phyloP scores from a whole-genome alignment of 2,888 invertebrate genomes.

The Yponomeuta plumbellus region DNA sequence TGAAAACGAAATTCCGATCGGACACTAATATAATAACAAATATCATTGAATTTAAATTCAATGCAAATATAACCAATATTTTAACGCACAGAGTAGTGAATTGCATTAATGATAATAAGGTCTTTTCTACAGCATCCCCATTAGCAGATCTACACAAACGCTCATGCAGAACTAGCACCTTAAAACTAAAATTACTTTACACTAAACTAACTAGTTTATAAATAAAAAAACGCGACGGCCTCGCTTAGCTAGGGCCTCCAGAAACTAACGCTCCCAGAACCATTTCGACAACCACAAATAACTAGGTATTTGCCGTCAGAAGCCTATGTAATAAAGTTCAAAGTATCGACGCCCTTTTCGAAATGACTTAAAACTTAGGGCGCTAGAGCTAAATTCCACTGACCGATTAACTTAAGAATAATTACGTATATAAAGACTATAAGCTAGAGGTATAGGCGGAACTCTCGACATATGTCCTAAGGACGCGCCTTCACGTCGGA shows the following conservation, averaged over 20 bases:
- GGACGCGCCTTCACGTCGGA: background rate
- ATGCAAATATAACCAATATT: too few species aligned
- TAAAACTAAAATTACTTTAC: background rate
- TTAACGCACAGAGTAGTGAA: too few species aligned
- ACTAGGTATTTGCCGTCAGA: background rate
- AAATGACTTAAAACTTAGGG: background rate
- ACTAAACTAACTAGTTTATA: background rate
- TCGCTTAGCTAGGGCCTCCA: background rate
- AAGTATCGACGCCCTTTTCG: background rate
- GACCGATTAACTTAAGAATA: constrained; percentile 40
- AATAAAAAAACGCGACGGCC: background rate
- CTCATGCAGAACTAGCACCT: background rate
- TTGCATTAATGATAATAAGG: too few species aligned
- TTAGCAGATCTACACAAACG: too few species aligned
- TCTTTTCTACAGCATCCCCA: too few species aligned
- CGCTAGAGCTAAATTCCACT: background rate
- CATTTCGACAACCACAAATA: background rate
- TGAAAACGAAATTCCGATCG: too few species aligned
- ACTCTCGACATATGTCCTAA: constrained; percentile 60
- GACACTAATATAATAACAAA: too few species aligned
- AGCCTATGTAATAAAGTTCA: background rate
- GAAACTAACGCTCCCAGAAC: background rate
- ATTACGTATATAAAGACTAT: constrained; percentile 16
- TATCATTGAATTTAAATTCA: too few species aligned
- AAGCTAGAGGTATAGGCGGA: constrained; percentile 48